Conservation (phyloP, 2,888 invertebrate genomes). For the Petrolisthes cinctipes region DNA sequence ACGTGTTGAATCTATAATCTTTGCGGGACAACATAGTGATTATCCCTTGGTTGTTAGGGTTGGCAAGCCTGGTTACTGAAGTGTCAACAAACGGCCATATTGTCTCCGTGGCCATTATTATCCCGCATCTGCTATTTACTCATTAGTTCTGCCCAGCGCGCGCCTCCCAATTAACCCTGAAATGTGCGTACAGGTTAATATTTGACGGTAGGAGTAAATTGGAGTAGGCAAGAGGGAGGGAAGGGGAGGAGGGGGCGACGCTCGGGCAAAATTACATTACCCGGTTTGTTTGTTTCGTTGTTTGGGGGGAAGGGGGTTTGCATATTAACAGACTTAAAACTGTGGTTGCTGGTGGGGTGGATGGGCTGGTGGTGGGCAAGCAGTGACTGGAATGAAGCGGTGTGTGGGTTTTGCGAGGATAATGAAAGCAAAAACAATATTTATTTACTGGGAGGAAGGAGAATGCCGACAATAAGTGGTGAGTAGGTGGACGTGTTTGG, state of each 20-base stretch:
- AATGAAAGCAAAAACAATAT: background rate
- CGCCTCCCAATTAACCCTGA: background rate
- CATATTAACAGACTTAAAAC: background rate
- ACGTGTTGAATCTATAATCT: background rate
- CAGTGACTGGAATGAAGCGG: background rate
- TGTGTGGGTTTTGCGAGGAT: background rate
- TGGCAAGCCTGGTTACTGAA: background rate
- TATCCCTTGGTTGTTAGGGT: background rate
- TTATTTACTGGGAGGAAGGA: too few relatives aligned
- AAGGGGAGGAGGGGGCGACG: constrained; percentile 9
- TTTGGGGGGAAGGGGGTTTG: too few relatives aligned
- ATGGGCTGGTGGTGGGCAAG: background rate
- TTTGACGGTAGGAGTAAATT: background rate
- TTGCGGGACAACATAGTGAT: background rate
- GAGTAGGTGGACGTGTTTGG: too few relatives aligned
- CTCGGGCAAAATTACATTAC: background rate
- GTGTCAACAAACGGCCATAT: background rate
- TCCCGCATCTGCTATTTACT: background rate
- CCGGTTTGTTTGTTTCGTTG: too few relatives aligned
- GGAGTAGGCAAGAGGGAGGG: background rate
- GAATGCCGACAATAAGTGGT: too few relatives aligned
- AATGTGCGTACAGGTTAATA: background rate
- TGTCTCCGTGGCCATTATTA: background rate
- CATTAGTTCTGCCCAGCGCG: background rate
- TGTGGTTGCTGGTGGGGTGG: background rate